Evolutionary conservation across 2,797 vertebrate genomes (phyloP).

Genomic region (Borostomias antarcticus): DNA sequence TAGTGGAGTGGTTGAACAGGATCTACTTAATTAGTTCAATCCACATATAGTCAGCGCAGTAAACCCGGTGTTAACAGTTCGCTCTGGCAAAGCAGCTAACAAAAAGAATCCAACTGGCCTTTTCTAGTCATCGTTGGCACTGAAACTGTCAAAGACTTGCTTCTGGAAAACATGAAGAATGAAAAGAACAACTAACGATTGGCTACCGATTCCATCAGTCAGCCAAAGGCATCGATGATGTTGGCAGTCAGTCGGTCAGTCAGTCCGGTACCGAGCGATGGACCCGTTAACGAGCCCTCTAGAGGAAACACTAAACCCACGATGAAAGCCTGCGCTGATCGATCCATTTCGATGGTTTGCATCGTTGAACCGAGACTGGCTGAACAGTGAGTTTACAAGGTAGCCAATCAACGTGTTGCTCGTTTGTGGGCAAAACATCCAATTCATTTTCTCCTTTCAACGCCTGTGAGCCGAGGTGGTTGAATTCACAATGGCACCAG

Average conservation of each 20-base stretch:
- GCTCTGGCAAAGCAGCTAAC: no score
- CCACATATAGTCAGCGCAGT: not conserved
- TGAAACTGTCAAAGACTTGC: not conserved
- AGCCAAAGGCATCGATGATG: constrained; percentile 1
- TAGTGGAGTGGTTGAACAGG: constrained; percentile 31
- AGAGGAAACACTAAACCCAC: not conserved
- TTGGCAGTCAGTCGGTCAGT: not conserved
- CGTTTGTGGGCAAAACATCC: not conserved
- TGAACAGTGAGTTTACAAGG: no score
- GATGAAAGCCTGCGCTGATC: not conserved
- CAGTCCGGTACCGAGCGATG: not conserved
- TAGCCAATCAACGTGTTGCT: not conserved
- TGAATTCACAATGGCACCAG: constrained; percentile 10
- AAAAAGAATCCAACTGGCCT: not conserved
- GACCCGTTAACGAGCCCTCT: not conserved
- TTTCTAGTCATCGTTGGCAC: not conserved
- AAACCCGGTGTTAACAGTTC: not conserved
- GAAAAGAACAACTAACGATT: not conserved
- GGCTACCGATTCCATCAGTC: not conserved
- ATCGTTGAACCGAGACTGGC: not conserved
- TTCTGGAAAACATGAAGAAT: constrained; percentile 3
- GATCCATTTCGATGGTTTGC: not conserved
- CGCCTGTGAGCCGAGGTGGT: constrained; percentile 19
- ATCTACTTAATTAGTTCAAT: constrained; percentile 1
- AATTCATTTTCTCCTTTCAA: not conserved